Conservation (phyloP, 2,113 vertebrate species). For the Ceyx margarethae region DNA sequence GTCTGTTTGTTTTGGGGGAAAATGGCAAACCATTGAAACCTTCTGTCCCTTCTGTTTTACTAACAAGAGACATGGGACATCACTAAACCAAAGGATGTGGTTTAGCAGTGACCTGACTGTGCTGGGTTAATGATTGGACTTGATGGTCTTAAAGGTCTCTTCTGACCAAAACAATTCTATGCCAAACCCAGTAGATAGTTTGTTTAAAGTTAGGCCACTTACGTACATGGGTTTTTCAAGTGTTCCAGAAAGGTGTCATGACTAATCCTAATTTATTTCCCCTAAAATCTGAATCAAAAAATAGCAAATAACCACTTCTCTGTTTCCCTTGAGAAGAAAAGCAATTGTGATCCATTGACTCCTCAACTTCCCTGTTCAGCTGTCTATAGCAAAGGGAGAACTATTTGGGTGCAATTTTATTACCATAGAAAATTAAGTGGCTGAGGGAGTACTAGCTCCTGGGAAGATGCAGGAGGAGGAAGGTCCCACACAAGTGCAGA, state of each 20-base stretch:
- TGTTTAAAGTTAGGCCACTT: background rate
- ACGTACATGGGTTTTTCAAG: rapidly evolving
- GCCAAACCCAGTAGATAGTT: background rate
- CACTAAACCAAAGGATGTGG: background rate
- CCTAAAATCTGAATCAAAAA: background rate
- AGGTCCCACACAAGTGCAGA: background rate
- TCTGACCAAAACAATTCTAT: background rate
- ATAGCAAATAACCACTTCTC: background rate
- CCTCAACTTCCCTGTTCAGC: background rate
- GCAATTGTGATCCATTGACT: background rate
- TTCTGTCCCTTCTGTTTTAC: background rate
- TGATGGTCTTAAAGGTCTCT: background rate
- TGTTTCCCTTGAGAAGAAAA: background rate
- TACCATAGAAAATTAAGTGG: background rate
- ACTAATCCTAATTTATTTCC: background rate
- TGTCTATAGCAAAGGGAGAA: background rate
- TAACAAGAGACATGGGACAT: rapidly evolving
- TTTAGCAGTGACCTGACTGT: background rate
- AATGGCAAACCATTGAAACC: background rate
- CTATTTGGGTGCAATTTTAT: background rate
- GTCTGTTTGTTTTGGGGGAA: background rate
- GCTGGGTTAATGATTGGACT: background rate
- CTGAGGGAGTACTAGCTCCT: rapidly evolving
- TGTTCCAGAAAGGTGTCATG: background rate
- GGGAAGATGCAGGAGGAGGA: background rate